Conservation (phyloP, 2,888 invertebrate species). For the Brenthis ino region DNA sequence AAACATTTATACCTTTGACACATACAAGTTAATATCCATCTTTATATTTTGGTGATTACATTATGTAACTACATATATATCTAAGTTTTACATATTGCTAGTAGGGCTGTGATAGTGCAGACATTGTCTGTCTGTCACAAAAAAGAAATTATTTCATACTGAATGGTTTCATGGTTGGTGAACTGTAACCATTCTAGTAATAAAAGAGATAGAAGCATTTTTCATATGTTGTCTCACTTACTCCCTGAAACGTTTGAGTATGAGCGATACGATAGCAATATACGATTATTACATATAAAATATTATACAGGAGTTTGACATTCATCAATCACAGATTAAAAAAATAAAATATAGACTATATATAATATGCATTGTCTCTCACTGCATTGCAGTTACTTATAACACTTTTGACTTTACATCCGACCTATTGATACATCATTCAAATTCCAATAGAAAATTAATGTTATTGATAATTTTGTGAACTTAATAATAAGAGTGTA, state of each 20-base stretch:
- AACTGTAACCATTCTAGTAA: no score
- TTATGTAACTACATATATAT: no score
- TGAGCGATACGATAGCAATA: no score
- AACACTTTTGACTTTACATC: constrained; percentile 34
- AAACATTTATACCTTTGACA: background rate
- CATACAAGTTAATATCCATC: constrained; percentile 5
- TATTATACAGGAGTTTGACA: constrained; percentile 29
- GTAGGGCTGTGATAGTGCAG: no score
- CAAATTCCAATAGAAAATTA: constrained; percentile 18
- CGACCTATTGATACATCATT: constrained; percentile 2
- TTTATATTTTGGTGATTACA: constrained; percentile 8
- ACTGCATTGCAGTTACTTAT: constrained; percentile 61
- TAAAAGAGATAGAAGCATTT: no score
- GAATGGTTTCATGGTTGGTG: no score
- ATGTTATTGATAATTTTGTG: background rate
- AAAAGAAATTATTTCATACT: no score
- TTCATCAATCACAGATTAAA: constrained; percentile 47
- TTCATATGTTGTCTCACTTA: no score
- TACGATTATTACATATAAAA: no score
- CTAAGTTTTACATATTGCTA: no score
- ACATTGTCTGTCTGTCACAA: no score
- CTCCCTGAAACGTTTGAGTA: no score
- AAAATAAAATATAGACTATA: constrained; percentile 46
- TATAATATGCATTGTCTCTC: constrained; percentile 51
- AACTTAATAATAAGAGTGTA: background rate